Conservation (phyloP, 1,140 invertebrate species). For the Aphelenchoides besseyi region DNA sequence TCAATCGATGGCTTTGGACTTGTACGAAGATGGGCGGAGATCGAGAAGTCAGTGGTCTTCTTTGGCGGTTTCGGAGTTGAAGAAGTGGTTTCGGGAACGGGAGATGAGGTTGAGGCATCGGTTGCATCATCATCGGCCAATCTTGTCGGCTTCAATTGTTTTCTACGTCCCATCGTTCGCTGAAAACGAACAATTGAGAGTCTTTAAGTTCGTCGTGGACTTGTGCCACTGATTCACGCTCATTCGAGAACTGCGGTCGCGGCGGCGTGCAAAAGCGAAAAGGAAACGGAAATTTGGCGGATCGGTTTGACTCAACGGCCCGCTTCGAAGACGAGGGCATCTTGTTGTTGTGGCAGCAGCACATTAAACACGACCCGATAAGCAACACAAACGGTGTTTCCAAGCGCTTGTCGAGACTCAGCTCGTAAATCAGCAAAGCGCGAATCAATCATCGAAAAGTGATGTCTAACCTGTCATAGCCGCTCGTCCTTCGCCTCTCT, state of each 20-base stretch:
- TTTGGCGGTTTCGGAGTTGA: neutral
- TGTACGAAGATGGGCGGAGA: neutral
- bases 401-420: neutral
- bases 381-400: neutral
- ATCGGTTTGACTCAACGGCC: slow-evolving; percentile 9
- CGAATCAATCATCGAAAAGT: slow-evolving; percentile 15
- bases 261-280: neutral
- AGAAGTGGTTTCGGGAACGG: neutral
- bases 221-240: slow-evolving; percentile 9
- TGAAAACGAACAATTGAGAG: neutral
- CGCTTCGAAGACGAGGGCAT: neutral
- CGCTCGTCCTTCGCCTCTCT: neutral
- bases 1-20: too few species aligned
- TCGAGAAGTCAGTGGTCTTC: slow-evolving; percentile 4
- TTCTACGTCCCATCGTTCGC: slow-evolving; percentile 3
- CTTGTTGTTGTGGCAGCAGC: neutral
- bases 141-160: neutral
- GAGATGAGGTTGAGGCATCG: neutral
- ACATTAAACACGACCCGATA: neutral
- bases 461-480: neutral
- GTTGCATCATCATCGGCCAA: neutral
- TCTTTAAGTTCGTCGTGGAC: neutral
- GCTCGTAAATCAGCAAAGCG: slow-evolving; percentile 15
- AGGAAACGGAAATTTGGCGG: neutral
- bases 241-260: neutral